Conservation (phyloP, 2,797 vertebrate genomes). For the Anableps anableps region DNA sequence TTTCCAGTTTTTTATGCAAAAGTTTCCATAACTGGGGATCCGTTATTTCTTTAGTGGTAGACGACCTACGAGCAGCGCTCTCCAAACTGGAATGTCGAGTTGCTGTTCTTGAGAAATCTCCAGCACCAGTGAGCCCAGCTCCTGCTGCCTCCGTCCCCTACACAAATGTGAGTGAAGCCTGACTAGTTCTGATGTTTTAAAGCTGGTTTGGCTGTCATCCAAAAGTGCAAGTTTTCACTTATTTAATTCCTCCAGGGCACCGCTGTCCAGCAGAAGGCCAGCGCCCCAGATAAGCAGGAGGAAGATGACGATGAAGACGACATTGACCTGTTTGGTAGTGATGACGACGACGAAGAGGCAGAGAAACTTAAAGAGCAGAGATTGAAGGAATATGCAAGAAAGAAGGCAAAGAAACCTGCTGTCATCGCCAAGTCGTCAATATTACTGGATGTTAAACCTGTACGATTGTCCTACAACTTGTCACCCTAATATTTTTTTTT, state of each 20-base stretch:
- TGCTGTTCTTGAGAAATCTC: conserved; percentile 84
- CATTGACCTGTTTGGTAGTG: conserved; percentile 92
- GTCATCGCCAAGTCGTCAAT: conserved; percentile 96
- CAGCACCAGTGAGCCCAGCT: conserved; percentile 37
- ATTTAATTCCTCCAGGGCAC: conserved; percentile 54
- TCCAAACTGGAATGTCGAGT: conserved; percentile 89
- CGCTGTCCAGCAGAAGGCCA: conserved; percentile 61
- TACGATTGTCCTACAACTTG: conserved; percentile 66
- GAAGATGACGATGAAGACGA: conserved; percentile 77
- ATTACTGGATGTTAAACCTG: conserved; percentile 94
- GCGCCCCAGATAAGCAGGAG: conserved; percentile 36
- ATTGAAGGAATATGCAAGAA: conserved; percentile 88
- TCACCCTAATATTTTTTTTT: neutral
- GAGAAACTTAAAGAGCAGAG: conserved; percentile 89
- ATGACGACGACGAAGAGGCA: conserved; percentile 90
- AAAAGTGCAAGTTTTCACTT: neutral
- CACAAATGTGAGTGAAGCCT: conserved; percentile 67
- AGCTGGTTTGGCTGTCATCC: neutral
- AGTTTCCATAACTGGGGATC: neutral
- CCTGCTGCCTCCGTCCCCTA: conserved; percentile 57
- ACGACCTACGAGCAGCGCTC: conserved; percentile 86
- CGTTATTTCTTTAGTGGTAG: conserved; percentile 81
- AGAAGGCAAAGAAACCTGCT: conserved; percentile 89
- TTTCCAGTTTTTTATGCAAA: neutral
- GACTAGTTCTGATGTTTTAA: neutral